Conservation (phyloP, 2,888 invertebrate genomes). For the Lysandra bellargus region DNA sequence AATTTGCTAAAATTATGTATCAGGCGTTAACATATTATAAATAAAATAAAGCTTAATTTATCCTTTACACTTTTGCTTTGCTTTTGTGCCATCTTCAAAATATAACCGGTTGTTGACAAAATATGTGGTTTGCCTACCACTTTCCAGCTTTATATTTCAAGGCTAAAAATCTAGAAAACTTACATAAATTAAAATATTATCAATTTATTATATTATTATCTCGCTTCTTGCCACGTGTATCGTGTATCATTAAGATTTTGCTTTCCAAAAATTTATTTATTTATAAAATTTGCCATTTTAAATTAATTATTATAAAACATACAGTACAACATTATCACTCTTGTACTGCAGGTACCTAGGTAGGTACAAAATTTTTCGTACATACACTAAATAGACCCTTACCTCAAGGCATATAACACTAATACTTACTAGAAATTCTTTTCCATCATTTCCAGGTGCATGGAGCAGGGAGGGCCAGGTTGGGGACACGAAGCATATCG, state of each 20-base stretch:
- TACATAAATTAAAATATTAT: slow-evolving; percentile 5
- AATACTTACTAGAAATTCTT: too few species aligned
- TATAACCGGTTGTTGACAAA: neutral
- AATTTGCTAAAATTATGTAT: neutral
- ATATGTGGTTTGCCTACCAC: neutral
- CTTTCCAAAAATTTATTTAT: neutral
- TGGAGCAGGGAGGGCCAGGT: slow-evolving; percentile 61
- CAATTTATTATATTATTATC: too few species aligned
- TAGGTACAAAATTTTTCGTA: neutral
- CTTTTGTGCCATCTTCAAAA: neutral
- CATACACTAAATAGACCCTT: too few species aligned
- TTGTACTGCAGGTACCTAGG: neutral
- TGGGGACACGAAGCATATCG: slow-evolving; percentile 48
- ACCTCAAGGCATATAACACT: too few species aligned
- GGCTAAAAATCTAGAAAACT: neutral
- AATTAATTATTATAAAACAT: neutral
- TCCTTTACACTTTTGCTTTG: neutral
- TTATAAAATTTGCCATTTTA: neutral
- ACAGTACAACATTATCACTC: neutral
- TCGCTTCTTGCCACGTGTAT: neutral
- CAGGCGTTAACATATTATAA: neutral
- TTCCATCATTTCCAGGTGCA: slow-evolving; percentile 47
- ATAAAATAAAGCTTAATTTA: neutral
- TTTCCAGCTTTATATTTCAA: slow-evolving; percentile 1
- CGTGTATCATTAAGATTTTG: neutral